A percentile compares a stretch with the other conserved stretches of the same genome.
phyloP scores from a whole-genome alignment of 92 coral and sea anemone species.

The Muricea muricata region DNA sequence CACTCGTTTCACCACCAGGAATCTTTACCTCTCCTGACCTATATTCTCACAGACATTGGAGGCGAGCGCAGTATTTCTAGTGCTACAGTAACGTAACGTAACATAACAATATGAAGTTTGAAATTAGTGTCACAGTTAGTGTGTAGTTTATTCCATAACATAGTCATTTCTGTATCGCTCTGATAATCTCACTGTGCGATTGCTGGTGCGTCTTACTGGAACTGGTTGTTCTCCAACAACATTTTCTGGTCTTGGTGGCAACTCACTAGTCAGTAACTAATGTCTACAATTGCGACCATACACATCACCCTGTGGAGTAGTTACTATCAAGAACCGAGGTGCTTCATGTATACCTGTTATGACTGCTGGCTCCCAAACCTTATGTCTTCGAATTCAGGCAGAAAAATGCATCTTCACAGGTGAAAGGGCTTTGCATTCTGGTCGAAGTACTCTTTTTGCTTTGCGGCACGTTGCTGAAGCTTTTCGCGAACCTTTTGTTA shows the following conservation, averaged over 20 bases:
- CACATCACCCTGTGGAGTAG: slow-evolving; percentile 54
- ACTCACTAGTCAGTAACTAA: slow-evolving; percentile 37
- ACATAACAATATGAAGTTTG: no score
- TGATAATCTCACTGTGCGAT: slow-evolving; percentile 18
- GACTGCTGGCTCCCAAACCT: slow-evolving; percentile 55
- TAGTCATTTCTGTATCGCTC: slow-evolving; percentile 41
- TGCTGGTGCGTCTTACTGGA: slow-evolving; percentile 8
- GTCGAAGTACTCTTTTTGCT: slow-evolving; percentile 54
- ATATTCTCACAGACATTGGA: no score
- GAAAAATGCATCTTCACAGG: slow-evolving; percentile 50
- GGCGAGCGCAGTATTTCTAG: neutral
- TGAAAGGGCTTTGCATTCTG: slow-evolving; percentile 32
- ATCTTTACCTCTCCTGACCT: no score
- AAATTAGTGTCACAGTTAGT: no score
- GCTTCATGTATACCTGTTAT: slow-evolving; percentile 21
- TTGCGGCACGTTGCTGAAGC: slow-evolving; percentile 52
- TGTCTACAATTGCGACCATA: slow-evolving; percentile 50
- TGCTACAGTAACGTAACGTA: no score
- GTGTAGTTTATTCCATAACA: slow-evolving; percentile 37
- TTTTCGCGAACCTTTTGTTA: slow-evolving; percentile 25
- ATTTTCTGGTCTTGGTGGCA: slow-evolving; percentile 30
- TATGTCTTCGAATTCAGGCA: slow-evolving; percentile 58
- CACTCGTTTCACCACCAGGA: no score
- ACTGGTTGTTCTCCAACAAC: slow-evolving; percentile 28
- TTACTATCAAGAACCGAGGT: slow-evolving; percentile 56